Conservation (phyloP, 2,113 vertebrate genomes). For the Microcebus ravelobensis region DNA sequence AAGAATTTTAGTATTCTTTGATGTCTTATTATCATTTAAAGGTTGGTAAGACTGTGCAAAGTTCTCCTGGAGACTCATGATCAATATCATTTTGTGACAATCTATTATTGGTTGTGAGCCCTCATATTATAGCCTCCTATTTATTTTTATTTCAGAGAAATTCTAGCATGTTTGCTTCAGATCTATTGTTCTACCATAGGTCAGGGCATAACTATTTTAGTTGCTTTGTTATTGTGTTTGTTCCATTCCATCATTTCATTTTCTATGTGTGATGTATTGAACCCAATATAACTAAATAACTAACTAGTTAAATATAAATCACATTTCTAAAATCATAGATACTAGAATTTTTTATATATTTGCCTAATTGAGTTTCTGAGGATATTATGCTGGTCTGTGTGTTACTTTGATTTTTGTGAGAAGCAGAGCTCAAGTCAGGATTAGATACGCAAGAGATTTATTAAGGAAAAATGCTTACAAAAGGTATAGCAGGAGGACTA, state of each 20-base stretch:
- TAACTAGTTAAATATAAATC: background rate
- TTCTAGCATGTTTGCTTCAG: background rate
- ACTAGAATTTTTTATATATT: background rate
- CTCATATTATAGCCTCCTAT: background rate
- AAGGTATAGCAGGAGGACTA: background rate
- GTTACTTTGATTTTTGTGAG: background rate
- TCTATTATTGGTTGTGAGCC: background rate
- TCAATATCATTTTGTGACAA: background rate
- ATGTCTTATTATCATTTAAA: background rate
- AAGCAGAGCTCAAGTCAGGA: background rate
- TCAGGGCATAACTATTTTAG: background rate
- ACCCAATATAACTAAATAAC: background rate
- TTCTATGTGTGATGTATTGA: background rate
- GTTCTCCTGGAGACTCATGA: background rate
- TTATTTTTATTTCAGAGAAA: background rate
- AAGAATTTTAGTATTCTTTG: background rate
- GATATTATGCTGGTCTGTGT: background rate
- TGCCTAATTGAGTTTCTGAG: conserved; percentile 20
- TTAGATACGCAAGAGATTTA: background rate
- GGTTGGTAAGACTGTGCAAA: background rate
- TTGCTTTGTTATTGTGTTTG: background rate
- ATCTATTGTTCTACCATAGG: background rate
- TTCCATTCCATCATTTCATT: background rate
- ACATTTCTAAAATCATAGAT: background rate
- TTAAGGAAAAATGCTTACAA: background rate